phyloP scores from a whole-genome alignment of 2,888 invertebrate species.

The Harpalus rufipes region DNA sequence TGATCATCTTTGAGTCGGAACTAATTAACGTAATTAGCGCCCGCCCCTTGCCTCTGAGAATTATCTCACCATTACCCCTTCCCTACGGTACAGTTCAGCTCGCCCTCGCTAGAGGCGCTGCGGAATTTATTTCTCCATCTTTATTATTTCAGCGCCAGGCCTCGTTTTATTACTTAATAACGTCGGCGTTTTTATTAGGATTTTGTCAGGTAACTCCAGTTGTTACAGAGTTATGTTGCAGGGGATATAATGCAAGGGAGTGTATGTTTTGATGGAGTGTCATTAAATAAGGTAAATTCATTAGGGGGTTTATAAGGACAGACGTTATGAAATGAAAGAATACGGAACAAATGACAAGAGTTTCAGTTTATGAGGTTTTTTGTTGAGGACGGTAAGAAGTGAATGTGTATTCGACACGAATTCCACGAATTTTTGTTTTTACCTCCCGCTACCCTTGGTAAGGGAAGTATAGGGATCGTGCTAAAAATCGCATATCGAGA shows the following conservation, averaged over 20 bases:
- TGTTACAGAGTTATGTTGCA: conserved; percentile 39
- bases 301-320: conserved; percentile 7
- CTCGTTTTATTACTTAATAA: conserved; percentile 53
- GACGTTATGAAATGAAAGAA: background rate
- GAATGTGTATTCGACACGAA: too few relatives aligned
- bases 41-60: conserved; percentile 39
- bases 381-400: too few relatives aligned
- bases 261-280: conserved; percentile 30
- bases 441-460: too few relatives aligned
- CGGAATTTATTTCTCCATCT: conserved; percentile 52
- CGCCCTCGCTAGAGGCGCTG: conserved; percentile 22
- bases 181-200: conserved; percentile 48
- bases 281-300: conserved; percentile 26
- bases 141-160: conserved; percentile 35
- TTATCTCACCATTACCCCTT: conserved; percentile 35
- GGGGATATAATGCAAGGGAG: conserved; percentile 40
- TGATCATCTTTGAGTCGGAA: conserved; percentile 66
- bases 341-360: background rate
- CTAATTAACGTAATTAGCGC: conserved; percentile 66
- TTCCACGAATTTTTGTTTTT: too few relatives aligned
- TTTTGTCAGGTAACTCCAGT: conserved; percentile 50
- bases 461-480: too few relatives aligned
- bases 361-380: too few relatives aligned
- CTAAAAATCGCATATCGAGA: too few relatives aligned
- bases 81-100: background rate